These are phyloP conservation scores for Scarus forsteni DNA, from an alignment of 2,797 vertebrate genomes.

Conservation along the genomic window DNA sequence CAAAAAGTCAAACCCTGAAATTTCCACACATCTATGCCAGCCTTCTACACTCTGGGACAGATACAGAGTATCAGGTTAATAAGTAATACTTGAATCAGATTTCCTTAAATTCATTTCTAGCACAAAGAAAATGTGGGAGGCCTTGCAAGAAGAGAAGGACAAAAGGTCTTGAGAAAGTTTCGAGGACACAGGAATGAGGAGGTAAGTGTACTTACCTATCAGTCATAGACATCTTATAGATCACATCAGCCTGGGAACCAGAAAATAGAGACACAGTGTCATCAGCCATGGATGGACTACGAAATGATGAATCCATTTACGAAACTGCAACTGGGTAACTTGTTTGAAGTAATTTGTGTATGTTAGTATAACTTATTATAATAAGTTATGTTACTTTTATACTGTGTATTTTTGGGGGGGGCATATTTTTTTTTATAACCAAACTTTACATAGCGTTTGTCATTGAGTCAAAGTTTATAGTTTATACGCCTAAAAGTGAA, in stretches of 20 bases:
- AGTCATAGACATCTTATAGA: slow-evolving; percentile 99
- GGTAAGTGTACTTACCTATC: slow-evolving; percentile 89
- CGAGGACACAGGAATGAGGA: neutral
- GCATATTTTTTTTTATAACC: too few relatives aligned
- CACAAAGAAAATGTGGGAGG: neutral
- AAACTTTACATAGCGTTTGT: too few relatives aligned
- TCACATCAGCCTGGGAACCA: slow-evolving; percentile 93
- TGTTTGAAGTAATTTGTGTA: too few relatives aligned
- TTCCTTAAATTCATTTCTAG: neutral
- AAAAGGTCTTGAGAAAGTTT: neutral
- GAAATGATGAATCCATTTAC: neutral
- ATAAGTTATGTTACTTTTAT: too few relatives aligned
- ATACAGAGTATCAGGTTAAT: neutral
- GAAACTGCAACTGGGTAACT: too few relatives aligned
- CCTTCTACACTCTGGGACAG: neutral
- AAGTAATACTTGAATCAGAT: neutral
- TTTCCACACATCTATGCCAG: neutral
- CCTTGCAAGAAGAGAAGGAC: neutral
- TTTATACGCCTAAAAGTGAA: too few relatives aligned
- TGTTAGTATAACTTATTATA: too few relatives aligned
- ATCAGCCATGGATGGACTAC: neutral
- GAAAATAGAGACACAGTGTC: neutral
- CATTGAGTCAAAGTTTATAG: too few relatives aligned
- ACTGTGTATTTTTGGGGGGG: too few relatives aligned
- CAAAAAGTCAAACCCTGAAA: neutral